Conservation (phyloP, 2,797 vertebrate species). For the Taeniopygia guttata region DNA sequence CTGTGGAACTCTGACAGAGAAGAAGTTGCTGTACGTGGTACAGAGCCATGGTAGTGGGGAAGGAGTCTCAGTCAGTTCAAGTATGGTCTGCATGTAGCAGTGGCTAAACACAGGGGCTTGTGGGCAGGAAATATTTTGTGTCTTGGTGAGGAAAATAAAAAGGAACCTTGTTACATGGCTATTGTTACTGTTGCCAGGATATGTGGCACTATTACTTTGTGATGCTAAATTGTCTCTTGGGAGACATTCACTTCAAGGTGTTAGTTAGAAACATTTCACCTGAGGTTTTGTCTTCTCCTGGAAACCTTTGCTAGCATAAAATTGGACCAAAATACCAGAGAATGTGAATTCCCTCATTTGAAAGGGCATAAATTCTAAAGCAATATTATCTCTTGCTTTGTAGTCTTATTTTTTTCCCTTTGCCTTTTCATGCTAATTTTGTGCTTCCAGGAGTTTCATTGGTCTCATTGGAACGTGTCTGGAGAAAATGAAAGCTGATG, state of each 20-base stretch:
- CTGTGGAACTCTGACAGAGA: background rate
- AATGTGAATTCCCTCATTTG: background rate
- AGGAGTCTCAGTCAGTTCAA: background rate
- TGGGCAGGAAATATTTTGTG: background rate
- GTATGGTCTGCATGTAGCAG: background rate
- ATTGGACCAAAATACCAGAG: background rate
- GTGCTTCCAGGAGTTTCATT: rapidly evolving
- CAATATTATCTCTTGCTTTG: background rate
- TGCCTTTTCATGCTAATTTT: background rate
- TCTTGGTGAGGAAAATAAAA: background rate
- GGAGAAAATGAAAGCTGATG: background rate
- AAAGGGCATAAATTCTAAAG: background rate
- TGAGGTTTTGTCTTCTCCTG: background rate
- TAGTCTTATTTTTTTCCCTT: rapidly evolving
- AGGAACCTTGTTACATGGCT: background rate
- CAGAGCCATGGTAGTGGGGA: background rate
- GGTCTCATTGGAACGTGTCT: background rate
- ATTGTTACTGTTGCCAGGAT: slow-evolving; percentile 31
- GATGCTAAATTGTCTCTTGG: background rate
- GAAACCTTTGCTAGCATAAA: background rate
- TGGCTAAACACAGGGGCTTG: background rate
- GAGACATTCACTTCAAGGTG: background rate
- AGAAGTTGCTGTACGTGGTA: background rate
- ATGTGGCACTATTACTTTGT: background rate
- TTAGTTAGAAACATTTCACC: background rate